Base-by-base conservation (phyloP, 2,797 vertebrate species). In the Salarias fasciatus region DNA sequence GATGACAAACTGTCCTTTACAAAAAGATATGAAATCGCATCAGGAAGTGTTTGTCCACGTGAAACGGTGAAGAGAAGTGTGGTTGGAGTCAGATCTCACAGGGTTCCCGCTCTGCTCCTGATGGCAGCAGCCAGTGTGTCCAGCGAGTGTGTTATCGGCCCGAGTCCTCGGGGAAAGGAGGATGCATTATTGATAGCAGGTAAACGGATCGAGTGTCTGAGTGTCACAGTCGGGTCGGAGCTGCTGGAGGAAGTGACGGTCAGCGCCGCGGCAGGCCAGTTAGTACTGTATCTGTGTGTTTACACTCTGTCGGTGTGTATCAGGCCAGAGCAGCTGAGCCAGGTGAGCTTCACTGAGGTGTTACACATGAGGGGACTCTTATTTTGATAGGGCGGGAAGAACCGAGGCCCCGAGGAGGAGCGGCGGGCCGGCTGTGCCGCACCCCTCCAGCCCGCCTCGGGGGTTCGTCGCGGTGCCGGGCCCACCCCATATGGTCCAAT, bases 131-230 rank as follows among this genome's bases (percentile, higher is more conserved):
- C 9, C 33, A 24, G 18, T 3, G 6, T 35, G 14, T 9, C 43
- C 5, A 49, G 24, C 43, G 37, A 14, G 38, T 38, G 5, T 8
- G 63, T 31, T 61, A 44, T 36, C 35, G 66, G 28, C 15, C 28
- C 9, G 11, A 8, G 15, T 18, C 8, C 7, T 61, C 35, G 50
- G 55, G 15, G 59, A 50, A 65, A 67, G 47, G 30, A 53, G 66
- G 59, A 75, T 79, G 49, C 42, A 72, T 79, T 61, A 80, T 79
- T 83, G 35, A 85, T 78, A 47, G 1, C 29, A 40, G 15, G 48
- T 72, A 51, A 58, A 55, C 35, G 45, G 59, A 82, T 77, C 54
- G 51, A 56, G 67, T 80, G 58, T 51, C 64, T 44, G 30, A 33
- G 44, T 62, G 46, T 75, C 63, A 2, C 11, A 28, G 30, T 9